Base-by-base conservation (phyloP, 2,888 invertebrate species). In the Tribolium freemani region DNA sequence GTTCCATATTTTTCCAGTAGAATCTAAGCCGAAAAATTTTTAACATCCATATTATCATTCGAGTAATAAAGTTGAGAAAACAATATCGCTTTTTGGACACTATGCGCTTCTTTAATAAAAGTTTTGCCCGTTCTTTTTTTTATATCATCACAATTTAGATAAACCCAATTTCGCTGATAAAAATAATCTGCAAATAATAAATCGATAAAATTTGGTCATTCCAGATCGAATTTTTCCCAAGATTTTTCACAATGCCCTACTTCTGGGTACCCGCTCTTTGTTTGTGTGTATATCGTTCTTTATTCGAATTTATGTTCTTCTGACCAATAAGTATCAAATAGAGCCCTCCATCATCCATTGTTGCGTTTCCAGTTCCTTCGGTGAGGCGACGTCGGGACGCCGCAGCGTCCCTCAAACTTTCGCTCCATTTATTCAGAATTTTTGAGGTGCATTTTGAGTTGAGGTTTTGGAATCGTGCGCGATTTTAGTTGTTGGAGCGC, bases 401-500 rank as follows among this genome's bases (percentile, higher is more conserved):
- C 46, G 3, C 46, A 5, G 3, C 10, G 8, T 11, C 46, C 46
- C 11, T 11, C 11, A 11, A 46, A 46, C 3, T 46, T 10, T 46
- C 46, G 26, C 26, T 26, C 26, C 5, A 5, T 26, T 26, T 26
- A 38, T 38, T 38, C 8, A 1, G 8, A 38, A 38, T 38, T 38
- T 26, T 38, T 38, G 38, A 8, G 38, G 38, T 38, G 38, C 9
- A 38, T 38, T 38, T 38, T 38, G n/a, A 10, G 5, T 50, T 50
- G n/a, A 46, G 20, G 4, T 5, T n/a, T 50, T 5, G 20, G 5
- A 50, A 50, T 50, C 13, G 53, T 53, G 53, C 21, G 9, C 48
- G 48, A 48, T 44, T 58, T 11, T 58, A 10, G 10, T 44, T 66
- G 66, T 66, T 68, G 8, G 45, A 54, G 26, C 56, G 46, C 54